Conservation (phyloP, 2,113 vertebrate genomes). For the Oreochromis niloticus region DNA sequence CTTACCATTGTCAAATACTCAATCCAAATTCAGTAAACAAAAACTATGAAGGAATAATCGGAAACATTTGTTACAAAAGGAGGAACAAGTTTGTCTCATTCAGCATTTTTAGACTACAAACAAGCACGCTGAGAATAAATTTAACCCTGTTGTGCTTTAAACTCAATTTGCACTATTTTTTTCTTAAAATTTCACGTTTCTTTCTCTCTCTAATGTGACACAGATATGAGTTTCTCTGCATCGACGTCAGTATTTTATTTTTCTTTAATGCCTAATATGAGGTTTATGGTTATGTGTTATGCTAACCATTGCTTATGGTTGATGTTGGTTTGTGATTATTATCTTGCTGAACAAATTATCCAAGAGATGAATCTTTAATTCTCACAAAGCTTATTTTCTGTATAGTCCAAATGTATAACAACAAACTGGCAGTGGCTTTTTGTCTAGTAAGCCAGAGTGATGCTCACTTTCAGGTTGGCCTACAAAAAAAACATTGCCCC, state of each 20-base stretch:
- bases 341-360: not conserved
- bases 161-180: not conserved
- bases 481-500: not conserved
- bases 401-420: not conserved
- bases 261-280: not conserved
- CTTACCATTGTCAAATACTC: not conserved
- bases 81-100: not conserved
- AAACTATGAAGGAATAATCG: not conserved
- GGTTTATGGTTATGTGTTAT: not conserved
- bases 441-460: not conserved
- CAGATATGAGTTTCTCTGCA: not conserved
- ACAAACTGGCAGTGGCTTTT: not conserved
- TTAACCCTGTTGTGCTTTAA: not conserved
- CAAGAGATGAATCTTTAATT: not conserved
- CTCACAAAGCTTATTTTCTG: rapidly evolving
- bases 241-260: not conserved
- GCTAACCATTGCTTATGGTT: not conserved
- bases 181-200: not conserved
- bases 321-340: not conserved
- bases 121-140: not conserved
- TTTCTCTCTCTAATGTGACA: not conserved
- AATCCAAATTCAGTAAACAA: not conserved
- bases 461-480: not conserved
- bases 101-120: not conserved
- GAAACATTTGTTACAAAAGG: not conserved